These are phyloP conservation scores for Fragum fragum DNA, from an alignment of 2,888 invertebrate genomes.

Conservation along the genomic window DNA sequence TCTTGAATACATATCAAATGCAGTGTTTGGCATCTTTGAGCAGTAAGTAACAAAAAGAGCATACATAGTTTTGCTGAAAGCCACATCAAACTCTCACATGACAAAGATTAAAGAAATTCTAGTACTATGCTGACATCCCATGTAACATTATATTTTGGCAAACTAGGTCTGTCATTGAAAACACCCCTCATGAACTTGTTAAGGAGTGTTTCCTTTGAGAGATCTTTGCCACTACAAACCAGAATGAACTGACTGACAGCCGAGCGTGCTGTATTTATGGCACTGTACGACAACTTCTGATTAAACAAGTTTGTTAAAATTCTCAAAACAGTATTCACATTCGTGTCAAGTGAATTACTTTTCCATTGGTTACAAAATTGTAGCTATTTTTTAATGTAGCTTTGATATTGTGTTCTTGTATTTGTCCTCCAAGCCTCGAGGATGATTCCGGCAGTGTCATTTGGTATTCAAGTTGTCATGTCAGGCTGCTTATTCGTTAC, in stretches of 20 bases:
- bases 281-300: constrained; percentile 49
- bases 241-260: neutral
- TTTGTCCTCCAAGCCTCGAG: constrained; percentile 51
- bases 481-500: neutral
- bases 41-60: constrained; percentile 19
- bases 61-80: constrained; percentile 51
- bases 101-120: constrained; percentile 27
- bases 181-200: constrained; percentile 55
- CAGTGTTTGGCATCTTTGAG: constrained; percentile 1
- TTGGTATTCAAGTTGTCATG: constrained; percentile 31
- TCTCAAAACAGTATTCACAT: constrained; percentile 18
- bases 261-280: constrained; percentile 4
- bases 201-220: constrained; percentile 33
- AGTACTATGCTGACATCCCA: constrained; percentile 60
- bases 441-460: constrained; percentile 44
- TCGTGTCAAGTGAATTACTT: constrained; percentile 34
- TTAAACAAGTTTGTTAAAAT: constrained; percentile 46
- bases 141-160: constrained; percentile 49
- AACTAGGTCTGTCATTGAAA: constrained; percentile 44
- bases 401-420: constrained; percentile 56
- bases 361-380: constrained; percentile 25
- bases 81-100: constrained; percentile 24
- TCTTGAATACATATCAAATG: constrained; percentile 47
- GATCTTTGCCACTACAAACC: constrained; percentile 14
- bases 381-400: constrained; percentile 55